Conservation (phyloP, 2,888 invertebrate genomes). For the Cephonodes hylas region DNA sequence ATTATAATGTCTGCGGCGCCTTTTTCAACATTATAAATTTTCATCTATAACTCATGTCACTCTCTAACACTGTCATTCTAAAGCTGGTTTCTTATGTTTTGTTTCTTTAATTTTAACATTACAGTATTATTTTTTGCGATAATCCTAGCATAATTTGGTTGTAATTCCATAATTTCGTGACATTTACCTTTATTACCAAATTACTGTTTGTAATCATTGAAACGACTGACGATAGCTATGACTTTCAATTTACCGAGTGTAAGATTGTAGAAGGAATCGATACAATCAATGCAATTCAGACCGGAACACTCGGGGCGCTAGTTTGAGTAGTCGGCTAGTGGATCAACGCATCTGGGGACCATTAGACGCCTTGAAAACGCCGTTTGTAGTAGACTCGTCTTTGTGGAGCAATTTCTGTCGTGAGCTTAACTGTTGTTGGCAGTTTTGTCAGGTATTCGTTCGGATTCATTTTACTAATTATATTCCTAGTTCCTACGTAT, state of each 20-base stretch:
- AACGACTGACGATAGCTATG: not conserved
- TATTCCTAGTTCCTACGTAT: too few species aligned
- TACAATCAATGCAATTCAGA: constrained; percentile 29
- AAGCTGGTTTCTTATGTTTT: too few species aligned
- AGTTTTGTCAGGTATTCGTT: not conserved
- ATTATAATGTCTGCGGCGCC: not conserved
- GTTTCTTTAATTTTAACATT: too few species aligned
- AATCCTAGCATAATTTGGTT: too few species aligned
- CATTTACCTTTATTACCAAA: not conserved
- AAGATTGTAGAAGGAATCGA: not conserved
- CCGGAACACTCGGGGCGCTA: constrained; percentile 30
- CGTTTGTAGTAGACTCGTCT: not conserved
- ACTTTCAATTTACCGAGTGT: not conserved
- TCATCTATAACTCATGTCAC: not conserved
- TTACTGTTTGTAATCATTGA: not conserved
- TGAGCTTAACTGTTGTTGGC: not conserved
- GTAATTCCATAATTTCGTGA: too few species aligned
- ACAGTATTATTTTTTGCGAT: too few species aligned
- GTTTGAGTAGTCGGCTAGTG: constrained; percentile 14
- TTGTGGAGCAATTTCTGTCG: not conserved
- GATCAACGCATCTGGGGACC: not conserved
- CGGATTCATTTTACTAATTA: not conserved
- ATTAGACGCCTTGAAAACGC: not conserved
- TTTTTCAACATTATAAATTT: not conserved
- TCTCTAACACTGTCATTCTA: too few species aligned